A percentile compares a stretch with the other conserved stretches of the same genome.
Conservation (phyloP, 2,797 vertebrate genomes). For the Knipowitschia caucasica region DNA sequence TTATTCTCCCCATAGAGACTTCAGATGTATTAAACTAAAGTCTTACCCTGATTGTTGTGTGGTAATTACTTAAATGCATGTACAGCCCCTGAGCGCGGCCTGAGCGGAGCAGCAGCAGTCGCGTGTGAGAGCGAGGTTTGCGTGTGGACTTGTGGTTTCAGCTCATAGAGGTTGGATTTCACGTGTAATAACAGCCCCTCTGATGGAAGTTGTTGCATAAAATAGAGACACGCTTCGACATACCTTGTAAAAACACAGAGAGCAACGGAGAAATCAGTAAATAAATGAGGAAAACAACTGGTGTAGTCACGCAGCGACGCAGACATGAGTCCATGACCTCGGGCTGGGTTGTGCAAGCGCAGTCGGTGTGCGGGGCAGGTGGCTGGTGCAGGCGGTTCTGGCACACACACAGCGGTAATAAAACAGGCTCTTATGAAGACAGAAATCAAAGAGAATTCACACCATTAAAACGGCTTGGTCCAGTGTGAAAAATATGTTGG, state of each 20-base stretch:
- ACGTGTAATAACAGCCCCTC: conserved; percentile 62
- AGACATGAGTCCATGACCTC: conserved; percentile 52
- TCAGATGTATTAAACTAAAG: background rate
- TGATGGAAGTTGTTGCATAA: conserved; percentile 66
- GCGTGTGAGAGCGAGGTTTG: conserved; percentile 62
- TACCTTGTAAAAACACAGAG: conserved; percentile 72
- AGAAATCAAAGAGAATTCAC: conserved; percentile 59
- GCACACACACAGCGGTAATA: conserved; percentile 33
- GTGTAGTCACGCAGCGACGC: conserved; percentile 71
- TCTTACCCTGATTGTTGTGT: background rate
- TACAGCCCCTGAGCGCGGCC: conserved; percentile 10
- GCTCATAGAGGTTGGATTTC: conserved; percentile 59
- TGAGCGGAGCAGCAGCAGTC: conserved; percentile 39
- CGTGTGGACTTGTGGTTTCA: conserved; percentile 54
- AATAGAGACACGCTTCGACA: conserved; percentile 69
- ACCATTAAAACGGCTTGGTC: conserved; percentile 49
- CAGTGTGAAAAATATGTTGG: conserved; percentile 66
- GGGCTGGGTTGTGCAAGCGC: conserved; percentile 26
- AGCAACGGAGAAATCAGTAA: conserved; percentile 40
- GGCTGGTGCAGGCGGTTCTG: conserved; percentile 37
- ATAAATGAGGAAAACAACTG: conserved; percentile 54
- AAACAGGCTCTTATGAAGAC: conserved; percentile 62
- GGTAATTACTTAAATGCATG: background rate
- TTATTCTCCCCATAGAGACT: background rate
- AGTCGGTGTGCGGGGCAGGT: conserved; percentile 25